phyloP scores from a whole-genome alignment of 2,797 vertebrate genomes.

The Ficedula albicollis region DNA sequence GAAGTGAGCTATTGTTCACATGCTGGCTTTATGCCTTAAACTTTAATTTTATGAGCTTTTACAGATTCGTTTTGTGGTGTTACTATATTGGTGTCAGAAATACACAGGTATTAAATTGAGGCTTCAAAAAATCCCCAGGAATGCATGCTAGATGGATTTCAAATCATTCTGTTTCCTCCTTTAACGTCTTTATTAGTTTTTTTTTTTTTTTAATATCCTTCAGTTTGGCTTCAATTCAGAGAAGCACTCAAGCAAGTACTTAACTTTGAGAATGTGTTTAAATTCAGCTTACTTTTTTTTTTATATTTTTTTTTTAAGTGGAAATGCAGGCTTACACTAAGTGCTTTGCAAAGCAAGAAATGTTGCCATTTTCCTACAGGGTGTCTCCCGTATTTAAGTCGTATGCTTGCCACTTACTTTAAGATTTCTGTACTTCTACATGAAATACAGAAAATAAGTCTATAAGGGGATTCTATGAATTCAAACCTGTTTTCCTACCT shows the following conservation, averaged over 20 bases:
- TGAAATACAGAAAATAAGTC: background rate
- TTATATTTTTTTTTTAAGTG: background rate
- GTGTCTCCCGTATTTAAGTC: background rate
- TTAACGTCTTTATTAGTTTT: background rate
- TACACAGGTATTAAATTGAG: background rate
- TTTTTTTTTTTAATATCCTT: background rate
- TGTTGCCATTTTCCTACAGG: background rate
- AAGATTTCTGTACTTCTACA: background rate
- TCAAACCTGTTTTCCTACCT: background rate
- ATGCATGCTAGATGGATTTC: background rate
- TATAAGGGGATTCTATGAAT: background rate
- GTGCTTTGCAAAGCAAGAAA: background rate
- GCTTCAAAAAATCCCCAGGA: background rate
- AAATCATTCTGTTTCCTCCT: background rate
- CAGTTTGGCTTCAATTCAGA: background rate
- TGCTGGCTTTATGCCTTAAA: background rate
- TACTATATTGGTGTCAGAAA: background rate
- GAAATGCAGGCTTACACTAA: fast-evolving
- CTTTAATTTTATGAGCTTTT: background rate
- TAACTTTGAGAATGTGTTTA: background rate
- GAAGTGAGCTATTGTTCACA: background rate
- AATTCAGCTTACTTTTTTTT: background rate
- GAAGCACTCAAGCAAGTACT: background rate
- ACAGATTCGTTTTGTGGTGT: background rate
- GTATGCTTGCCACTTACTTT: background rate